phyloP scores from a whole-genome alignment of 1,140 invertebrate species.

The Leptoteleia sp. region DNA sequence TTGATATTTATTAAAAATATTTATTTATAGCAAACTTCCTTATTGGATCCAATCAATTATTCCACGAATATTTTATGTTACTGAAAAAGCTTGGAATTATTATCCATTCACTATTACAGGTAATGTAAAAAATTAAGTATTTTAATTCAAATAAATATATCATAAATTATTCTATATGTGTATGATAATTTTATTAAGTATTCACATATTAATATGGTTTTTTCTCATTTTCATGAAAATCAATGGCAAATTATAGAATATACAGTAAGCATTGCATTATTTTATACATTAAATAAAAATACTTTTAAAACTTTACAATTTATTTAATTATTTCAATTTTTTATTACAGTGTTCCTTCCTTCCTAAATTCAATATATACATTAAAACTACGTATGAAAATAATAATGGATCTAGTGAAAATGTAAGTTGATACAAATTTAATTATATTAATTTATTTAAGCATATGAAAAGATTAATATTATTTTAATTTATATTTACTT shows the following conservation, averaged over 20 bases:
- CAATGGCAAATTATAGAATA: conserved; percentile 82
- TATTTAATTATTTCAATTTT: background rate
- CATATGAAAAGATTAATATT: background rate
- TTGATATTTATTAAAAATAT: no score
- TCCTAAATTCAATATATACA: conserved; percentile 92
- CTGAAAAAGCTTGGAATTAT: conserved; percentile 97
- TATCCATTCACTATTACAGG: conserved; percentile 96
- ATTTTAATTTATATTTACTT: no score
- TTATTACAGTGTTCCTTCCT: conserved; percentile 93
- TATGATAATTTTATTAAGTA: no score
- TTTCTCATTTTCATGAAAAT: conserved; percentile 68
- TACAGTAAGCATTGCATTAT: conserved; percentile 80
- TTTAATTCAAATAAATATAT: no score
- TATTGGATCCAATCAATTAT: conserved; percentile 93
- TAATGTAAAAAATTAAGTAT: no score
- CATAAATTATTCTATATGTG: no score
- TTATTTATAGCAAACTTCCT: conserved; percentile 94
- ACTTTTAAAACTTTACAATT: no score
- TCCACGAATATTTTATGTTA: conserved; percentile 95
- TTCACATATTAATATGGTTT: no score
- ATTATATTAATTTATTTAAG: no score
- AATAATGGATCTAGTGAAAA: conserved; percentile 94
- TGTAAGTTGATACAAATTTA: conserved; percentile 89
- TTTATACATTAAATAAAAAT: no score
- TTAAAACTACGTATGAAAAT: conserved; percentile 94